Conservation (phyloP, 37 sponge, comb jelly and placozoan genomes). For the Ephydatia muelleri region DNA sequence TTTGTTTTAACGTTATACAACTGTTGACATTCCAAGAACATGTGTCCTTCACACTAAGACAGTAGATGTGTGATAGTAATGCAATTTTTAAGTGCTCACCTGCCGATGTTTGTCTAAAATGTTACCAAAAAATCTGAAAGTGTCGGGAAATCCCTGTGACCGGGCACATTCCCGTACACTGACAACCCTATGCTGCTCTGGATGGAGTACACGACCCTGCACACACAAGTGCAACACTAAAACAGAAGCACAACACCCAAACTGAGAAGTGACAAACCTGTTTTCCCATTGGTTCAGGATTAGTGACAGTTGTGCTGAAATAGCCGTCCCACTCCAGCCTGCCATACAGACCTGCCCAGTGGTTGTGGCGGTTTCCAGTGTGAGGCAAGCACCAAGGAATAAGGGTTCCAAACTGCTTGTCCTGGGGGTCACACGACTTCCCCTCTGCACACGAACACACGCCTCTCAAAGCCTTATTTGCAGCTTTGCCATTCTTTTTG, state of each 20-base stretch:
- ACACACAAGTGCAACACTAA: conserved; percentile 29
- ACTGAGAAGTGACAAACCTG: conserved; percentile 50
- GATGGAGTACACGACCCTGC: conserved; percentile 93
- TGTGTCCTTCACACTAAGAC: too few relatives aligned
- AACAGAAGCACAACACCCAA: background rate
- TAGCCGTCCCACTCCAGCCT: conserved; percentile 91
- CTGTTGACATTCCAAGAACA: too few relatives aligned
- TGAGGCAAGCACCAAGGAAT: conserved; percentile 97
- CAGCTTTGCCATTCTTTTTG: conserved; percentile 58
- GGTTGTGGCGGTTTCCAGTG: conserved; percentile 91
- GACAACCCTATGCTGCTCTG: conserved; percentile 93
- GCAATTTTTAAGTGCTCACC: conserved; percentile 37
- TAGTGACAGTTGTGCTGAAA: conserved; percentile 94
- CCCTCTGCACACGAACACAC: conserved; percentile 82
- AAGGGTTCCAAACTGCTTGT: conserved; percentile 87
- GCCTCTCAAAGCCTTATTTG: conserved; percentile 67
- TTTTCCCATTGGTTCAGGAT: conserved; percentile 97
- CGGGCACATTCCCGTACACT: conserved; percentile 93
- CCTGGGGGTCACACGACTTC: conserved; percentile 83
- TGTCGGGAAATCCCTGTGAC: conserved; percentile 94
- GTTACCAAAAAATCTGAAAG: conserved; percentile 83
- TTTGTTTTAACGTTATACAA: too few relatives aligned
- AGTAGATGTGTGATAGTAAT: too few relatives aligned
- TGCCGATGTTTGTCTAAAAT: conserved; percentile 89
- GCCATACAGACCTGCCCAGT: conserved; percentile 95